Percentiles rank a stretch among this genome's conserved stretches.
Conservation (phyloP, 2,888 invertebrate genomes). For the Philopedon plagiatum region DNA sequence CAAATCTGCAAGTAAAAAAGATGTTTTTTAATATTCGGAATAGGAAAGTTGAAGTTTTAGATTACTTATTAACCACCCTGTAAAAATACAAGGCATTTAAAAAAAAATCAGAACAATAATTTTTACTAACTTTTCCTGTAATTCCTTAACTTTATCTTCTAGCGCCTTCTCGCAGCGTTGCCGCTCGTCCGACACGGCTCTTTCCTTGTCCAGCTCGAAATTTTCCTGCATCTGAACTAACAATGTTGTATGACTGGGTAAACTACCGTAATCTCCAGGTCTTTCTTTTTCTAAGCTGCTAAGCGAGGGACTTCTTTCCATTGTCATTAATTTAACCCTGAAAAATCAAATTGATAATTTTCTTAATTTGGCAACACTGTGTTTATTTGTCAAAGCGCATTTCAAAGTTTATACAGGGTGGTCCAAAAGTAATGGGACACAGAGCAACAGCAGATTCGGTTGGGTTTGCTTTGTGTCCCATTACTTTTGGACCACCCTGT, state of each 20-base stretch:
- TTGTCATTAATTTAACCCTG: constrained; percentile 76
- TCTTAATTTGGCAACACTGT: no score
- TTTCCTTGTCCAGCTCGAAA: constrained; percentile 74
- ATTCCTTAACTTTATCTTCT: constrained; percentile 68
- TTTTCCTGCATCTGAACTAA: constrained; percentile 79
- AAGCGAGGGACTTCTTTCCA: constrained; percentile 85
- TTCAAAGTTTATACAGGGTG: no score
- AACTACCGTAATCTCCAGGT: constrained; percentile 73
- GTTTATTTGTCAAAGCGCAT: no score
- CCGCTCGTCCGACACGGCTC: constrained; percentile 71
- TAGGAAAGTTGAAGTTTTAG: no score
- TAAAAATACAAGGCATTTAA: neutral
- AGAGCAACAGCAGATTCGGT: no score
- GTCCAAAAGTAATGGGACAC: no score
- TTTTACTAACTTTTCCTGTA: constrained; percentile 66
- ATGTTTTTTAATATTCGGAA: no score
- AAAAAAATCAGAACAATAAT: constrained; percentile 54
- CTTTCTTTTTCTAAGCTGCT: constrained; percentile 78
- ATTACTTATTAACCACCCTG: no score
- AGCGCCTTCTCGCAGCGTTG: constrained; percentile 69
- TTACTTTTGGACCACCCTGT: no score
- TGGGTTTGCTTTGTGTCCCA: no score
- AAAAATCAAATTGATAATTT: neutral
- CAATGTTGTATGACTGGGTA: constrained; percentile 76
- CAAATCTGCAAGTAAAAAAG: constrained; percentile 57